These are phyloP conservation scores for Drosophila subobscura DNA, from an alignment of 1,140 invertebrate genomes.

Conservation along the genomic window DNA sequence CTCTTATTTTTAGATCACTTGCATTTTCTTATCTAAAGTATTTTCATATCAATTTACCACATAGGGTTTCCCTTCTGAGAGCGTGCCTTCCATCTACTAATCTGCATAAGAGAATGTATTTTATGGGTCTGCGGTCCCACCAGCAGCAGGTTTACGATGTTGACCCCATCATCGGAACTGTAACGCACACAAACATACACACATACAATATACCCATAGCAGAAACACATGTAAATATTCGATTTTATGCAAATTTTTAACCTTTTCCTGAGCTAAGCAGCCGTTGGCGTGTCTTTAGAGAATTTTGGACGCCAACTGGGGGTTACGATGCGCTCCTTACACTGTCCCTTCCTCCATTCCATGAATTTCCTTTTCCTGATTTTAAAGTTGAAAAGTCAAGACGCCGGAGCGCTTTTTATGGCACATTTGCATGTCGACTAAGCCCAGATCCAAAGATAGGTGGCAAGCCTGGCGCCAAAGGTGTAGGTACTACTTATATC, in stretches of 20 bases:
- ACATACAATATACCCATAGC: constrained; percentile 9
- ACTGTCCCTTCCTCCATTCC: constrained; percentile 1
- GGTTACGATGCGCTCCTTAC: neutral
- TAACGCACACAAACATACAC: constrained; percentile 29
- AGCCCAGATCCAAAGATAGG: constrained; percentile 66
- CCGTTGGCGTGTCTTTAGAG: constrained; percentile 64
- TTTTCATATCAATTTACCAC: neutral
- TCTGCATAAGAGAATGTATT: constrained; percentile 13
- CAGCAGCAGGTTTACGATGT: constrained; percentile 45
- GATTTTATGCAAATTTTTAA: constrained; percentile 79
- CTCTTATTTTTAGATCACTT: neutral
- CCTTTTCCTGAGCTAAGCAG: constrained; percentile 54
- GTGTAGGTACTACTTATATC: constrained; percentile 24
- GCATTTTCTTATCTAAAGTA: neutral
- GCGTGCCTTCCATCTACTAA: neutral
- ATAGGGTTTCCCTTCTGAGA: neutral
- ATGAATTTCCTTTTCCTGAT: constrained; percentile 57
- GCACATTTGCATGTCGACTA: constrained; percentile 63
- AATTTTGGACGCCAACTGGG: constrained; percentile 30
- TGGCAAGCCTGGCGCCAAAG: constrained; percentile 45
- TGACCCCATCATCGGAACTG: constrained; percentile 45
- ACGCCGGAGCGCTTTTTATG: constrained; percentile 39
- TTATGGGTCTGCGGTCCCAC: constrained; percentile 8
- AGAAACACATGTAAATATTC: constrained; percentile 59
- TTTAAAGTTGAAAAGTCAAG: constrained; percentile 80